These are phyloP conservation scores for Ceyx melanurus DNA, from an alignment of 2,113 vertebrate genomes.

Conservation along the genomic window DNA sequence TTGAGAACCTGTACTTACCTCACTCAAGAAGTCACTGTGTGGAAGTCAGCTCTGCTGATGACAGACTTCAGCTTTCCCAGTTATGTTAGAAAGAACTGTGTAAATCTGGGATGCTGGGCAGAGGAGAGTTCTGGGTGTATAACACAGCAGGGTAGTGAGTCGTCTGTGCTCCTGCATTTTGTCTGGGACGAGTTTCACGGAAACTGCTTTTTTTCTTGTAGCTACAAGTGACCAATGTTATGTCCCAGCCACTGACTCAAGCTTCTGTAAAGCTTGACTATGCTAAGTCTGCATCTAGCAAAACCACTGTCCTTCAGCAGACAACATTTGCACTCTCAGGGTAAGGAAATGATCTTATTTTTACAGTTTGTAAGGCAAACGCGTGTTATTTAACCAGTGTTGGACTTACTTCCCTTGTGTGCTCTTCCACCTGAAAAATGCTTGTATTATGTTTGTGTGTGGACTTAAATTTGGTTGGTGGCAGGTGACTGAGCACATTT, in stretches of 20 bases:
- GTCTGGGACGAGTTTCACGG: neutral
- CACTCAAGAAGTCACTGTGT: neutral
- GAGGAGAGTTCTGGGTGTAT: neutral
- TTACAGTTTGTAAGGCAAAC: neutral
- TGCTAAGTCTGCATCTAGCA: conserved; percentile 83
- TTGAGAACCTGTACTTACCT: neutral
- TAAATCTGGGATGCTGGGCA: neutral
- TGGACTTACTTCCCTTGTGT: rapidly evolving
- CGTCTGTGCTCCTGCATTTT: neutral
- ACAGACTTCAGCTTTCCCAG: neutral
- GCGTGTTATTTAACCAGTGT: neutral
- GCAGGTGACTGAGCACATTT: rapidly evolving
- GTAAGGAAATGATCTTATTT: conserved; percentile 73
- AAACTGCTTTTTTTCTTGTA: conserved; percentile 47
- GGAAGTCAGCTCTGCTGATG: neutral
- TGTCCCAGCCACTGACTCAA: conserved; percentile 89
- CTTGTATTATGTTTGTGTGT: neutral
- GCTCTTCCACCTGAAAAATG: neutral
- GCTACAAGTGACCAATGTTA: conserved; percentile 91
- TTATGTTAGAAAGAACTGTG: neutral
- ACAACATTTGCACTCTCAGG: conserved; percentile 81
- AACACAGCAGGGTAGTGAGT: neutral
- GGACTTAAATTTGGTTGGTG: neutral
- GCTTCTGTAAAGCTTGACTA: conserved; percentile 88
- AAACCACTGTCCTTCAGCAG: conserved; percentile 85